A percentile compares a stretch with the other conserved stretches of the same genome.
phyloP scores from a whole-genome alignment of 2,113 vertebrate genomes.

The Camelus bactrianus region DNA sequence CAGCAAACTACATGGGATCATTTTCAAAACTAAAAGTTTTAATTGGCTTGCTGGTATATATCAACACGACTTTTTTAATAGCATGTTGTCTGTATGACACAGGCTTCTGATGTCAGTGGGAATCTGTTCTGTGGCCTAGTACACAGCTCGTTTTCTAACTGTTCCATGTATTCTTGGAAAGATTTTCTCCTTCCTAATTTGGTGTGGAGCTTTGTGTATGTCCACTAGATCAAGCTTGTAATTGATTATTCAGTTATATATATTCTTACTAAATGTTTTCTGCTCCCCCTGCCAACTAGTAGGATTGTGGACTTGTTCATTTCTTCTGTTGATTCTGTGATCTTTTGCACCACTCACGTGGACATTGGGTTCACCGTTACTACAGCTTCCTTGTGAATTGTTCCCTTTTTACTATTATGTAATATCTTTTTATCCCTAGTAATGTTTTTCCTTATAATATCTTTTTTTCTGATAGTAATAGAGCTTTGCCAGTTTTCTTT shows the following conservation, averaged over 20 bases:
- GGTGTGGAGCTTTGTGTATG: neutral
- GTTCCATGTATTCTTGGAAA: neutral
- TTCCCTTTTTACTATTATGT: neutral
- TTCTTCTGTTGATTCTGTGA: neutral
- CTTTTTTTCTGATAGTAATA: neutral
- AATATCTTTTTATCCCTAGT: neutral
- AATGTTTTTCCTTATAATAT: neutral
- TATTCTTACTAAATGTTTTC: constrained; percentile 12
- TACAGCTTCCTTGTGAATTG: constrained; percentile 6
- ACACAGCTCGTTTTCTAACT: neutral
- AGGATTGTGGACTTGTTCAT: neutral
- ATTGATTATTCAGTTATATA: neutral
- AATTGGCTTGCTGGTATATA: neutral
- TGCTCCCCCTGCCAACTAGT: neutral
- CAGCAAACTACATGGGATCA: neutral
- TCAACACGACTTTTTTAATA: neutral
- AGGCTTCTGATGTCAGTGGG: neutral
- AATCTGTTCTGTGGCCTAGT: neutral
- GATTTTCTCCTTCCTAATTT: neutral
- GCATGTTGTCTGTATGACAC: neutral
- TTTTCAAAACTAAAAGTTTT: neutral
- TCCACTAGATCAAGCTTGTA: neutral
- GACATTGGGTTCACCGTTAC: constrained; percentile 25
- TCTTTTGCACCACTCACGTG: neutral
- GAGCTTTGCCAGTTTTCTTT: constrained; percentile 4